phyloP scores from a whole-genome alignment of 92 coral and sea anemone genomes.

The Epizoanthus illoricatus region DNA sequence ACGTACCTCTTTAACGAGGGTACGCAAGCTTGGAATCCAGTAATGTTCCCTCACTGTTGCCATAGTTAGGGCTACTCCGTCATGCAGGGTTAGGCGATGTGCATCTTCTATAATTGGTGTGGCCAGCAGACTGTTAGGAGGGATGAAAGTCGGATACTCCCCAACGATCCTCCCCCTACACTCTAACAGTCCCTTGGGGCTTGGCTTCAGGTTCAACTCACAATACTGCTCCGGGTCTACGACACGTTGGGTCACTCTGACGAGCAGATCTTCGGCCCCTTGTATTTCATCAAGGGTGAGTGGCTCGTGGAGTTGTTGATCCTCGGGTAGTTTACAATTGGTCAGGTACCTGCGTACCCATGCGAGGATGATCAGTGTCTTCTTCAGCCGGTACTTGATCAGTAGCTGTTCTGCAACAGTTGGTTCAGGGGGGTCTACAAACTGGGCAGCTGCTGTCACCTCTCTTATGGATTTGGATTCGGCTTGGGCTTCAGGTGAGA shows the following conservation, averaged over 20 bases:
- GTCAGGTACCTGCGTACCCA: conserved; percentile 42
- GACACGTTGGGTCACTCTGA: background rate
- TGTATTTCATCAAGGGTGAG: background rate
- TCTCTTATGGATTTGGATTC: no score
- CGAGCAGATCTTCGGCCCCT: background rate
- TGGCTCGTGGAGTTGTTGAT: conserved; percentile 8
- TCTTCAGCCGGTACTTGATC: background rate
- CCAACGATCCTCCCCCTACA: conserved; percentile 14
- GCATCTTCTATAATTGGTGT: conserved; percentile 18
- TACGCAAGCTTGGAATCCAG: no score
- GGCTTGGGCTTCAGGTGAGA: no score
- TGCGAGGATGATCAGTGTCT: conserved; percentile 30
- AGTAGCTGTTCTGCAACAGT: background rate
- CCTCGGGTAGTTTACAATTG: conserved; percentile 33
- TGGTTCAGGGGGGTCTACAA: background rate
- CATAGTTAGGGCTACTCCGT: conserved; percentile 3
- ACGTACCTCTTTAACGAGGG: conserved; percentile 9
- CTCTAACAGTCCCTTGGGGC: background rate
- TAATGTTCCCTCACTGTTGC: no score
- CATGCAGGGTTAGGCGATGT: conserved; percentile 14
- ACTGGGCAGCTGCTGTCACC: no score
- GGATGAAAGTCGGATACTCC: conserved; percentile 16
- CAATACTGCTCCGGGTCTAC: background rate
- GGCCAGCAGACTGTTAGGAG: background rate
- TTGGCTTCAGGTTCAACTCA: background rate